A percentile compares a stretch with the other conserved stretches of the same genome.
Evolutionary conservation across 2,797 vertebrate species (phyloP).

Genomic region (Chrysocyon brachyurus): DNA sequence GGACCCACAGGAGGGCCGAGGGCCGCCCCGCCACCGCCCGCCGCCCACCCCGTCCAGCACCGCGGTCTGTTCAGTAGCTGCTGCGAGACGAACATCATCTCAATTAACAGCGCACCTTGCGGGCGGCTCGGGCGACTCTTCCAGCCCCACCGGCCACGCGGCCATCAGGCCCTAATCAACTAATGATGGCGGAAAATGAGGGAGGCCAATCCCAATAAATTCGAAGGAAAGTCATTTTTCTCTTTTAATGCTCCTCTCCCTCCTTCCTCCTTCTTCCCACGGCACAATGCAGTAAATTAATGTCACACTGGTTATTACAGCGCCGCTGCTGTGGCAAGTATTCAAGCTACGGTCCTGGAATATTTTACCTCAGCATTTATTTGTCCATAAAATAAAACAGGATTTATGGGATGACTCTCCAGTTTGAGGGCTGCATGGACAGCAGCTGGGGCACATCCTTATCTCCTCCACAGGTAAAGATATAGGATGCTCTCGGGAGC

Average conservation of each 20-base stretch:
- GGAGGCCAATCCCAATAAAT: slow-evolving; percentile 93
- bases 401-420: slow-evolving; percentile 91
- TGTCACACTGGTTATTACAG: slow-evolving; percentile 91
- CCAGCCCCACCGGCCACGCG: slow-evolving; percentile 88
- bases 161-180: slow-evolving; percentile 93
- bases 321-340: slow-evolving; percentile 89
- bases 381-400: slow-evolving; percentile 94
- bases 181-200: slow-evolving; percentile 94
- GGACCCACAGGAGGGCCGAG: neutral
- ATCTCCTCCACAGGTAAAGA: slow-evolving; percentile 86
- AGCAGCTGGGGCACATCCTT: slow-evolving; percentile 88
- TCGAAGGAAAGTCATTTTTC: slow-evolving; percentile 91
- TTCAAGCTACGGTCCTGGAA: slow-evolving; percentile 89
- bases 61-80: slow-evolving; percentile 87
- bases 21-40: slow-evolving; percentile 59
- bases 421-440: slow-evolving; percentile 90
- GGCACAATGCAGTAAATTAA: slow-evolving; percentile 92
- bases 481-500: slow-evolving; percentile 68
- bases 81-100: slow-evolving; percentile 88
- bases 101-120: slow-evolving; percentile 90
- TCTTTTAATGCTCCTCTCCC: slow-evolving; percentile 92
- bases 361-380: slow-evolving; percentile 95
- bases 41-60: slow-evolving; percentile 83
- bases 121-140: slow-evolving; percentile 88
- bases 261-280: slow-evolving; percentile 90